Conservation (phyloP, 2,797 vertebrate species). For the Danio aesculapii region DNA sequence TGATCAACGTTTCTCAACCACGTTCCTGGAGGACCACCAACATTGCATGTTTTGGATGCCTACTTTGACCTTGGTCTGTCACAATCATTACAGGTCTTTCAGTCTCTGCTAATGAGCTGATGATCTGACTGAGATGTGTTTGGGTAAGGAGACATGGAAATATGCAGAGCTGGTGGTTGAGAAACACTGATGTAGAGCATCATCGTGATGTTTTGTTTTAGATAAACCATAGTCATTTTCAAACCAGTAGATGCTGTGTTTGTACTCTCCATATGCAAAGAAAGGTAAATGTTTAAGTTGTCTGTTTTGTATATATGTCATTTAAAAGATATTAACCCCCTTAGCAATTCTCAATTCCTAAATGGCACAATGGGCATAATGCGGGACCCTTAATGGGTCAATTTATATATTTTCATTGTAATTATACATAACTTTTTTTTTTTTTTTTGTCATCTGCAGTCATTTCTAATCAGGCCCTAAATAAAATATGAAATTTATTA, state of each 20-base stretch:
- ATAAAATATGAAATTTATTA: not conserved
- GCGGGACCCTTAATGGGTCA: no score
- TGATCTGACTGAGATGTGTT: no score
- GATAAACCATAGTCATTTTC: not conserved
- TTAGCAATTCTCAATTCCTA: no score
- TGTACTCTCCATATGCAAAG: not conserved
- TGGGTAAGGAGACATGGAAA: no score
- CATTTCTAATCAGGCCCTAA: not conserved
- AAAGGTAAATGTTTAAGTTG: not conserved
- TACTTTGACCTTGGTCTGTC: no score
- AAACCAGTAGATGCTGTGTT: not conserved
- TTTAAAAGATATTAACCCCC: not conserved
- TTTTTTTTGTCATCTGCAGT: not conserved
- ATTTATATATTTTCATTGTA: not conserved
- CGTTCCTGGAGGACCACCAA: no score
- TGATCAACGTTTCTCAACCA: not conserved
- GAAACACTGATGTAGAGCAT: not conserved
- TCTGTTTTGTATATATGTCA: not conserved
- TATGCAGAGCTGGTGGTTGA: no score
- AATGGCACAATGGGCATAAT: no score
- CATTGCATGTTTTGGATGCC: no score
- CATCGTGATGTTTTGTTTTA: not conserved
- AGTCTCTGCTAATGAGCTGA: no score
- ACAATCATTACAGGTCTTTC: no score
- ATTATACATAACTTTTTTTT: not conserved